Conservation (phyloP, 2,888 invertebrate genomes). For the Ectropis crepuscularia region DNA sequence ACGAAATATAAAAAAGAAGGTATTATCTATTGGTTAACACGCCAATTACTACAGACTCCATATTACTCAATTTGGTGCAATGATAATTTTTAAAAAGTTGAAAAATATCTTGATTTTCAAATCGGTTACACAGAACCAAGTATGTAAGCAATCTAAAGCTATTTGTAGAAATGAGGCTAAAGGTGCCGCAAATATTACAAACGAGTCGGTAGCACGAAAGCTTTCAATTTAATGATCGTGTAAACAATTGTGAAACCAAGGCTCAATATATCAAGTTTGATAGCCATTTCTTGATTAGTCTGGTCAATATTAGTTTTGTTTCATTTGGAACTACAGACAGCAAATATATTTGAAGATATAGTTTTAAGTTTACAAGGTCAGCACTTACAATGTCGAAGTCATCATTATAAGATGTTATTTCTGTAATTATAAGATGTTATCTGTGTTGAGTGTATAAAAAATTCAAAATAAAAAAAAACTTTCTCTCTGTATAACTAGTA, state of each 20-base stretch:
- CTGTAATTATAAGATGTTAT: too few relatives aligned
- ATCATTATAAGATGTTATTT: too few relatives aligned
- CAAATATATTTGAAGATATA: neutral
- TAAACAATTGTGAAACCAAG: constrained; percentile 54
- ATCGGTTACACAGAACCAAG: neutral
- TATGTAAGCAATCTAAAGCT: neutral
- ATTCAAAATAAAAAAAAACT: too few relatives aligned
- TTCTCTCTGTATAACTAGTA: too few relatives aligned
- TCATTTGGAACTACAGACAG: neutral
- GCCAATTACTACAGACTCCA: too few relatives aligned
- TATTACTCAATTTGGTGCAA: too few relatives aligned
- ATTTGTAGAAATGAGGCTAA: constrained; percentile 48
- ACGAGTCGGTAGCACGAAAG: constrained; percentile 71
- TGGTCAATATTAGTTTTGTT: constrained; percentile 39
- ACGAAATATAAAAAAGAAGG: too few relatives aligned
- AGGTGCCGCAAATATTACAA: constrained; percentile 69
- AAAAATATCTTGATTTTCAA: too few relatives aligned
- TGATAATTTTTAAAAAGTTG: too few relatives aligned
- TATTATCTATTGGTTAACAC: too few relatives aligned
- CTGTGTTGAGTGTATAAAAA: too few relatives aligned
- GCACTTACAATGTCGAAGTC: neutral
- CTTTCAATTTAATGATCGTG: constrained; percentile 72
- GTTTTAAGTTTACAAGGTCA: neutral
- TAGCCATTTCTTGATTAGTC: constrained; percentile 57
- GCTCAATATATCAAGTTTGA: constrained; percentile 32